These are phyloP conservation scores for Proisotoma minuta DNA, from an alignment of 2,888 invertebrate species.

Conservation along the genomic window DNA sequence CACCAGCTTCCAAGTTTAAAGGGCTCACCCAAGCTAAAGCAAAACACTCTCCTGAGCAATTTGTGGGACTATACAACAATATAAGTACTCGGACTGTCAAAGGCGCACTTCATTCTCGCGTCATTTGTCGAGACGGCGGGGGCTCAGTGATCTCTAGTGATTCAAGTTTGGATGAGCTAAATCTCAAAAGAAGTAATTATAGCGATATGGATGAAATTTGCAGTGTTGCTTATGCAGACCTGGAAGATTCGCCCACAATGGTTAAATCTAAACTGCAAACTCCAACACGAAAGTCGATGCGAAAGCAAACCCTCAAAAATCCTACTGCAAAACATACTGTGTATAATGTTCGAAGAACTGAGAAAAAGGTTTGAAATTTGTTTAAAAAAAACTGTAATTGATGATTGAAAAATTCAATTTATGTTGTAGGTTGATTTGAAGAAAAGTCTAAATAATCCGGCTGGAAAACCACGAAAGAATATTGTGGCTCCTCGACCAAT, in stretches of 20 bases:
- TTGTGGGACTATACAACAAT: not conserved
- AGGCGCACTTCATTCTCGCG: slow-evolving; percentile 32
- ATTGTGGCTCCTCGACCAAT: slow-evolving; percentile 4
- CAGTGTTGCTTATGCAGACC: not conserved
- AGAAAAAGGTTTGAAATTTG: too few species aligned
- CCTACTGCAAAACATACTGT: not conserved
- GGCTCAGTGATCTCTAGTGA: not conserved
- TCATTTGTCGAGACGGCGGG: not conserved
- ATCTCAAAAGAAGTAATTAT: not conserved
- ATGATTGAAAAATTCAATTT: too few species aligned
- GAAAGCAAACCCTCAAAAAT: not conserved
- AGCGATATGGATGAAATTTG: not conserved
- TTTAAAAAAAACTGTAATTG: too few species aligned
- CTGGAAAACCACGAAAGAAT: not conserved
- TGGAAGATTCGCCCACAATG: not conserved
- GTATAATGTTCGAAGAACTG: slow-evolving; percentile 7
- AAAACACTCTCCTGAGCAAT: not conserved
- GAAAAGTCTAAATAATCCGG: too few species aligned
- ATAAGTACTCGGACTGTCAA: slow-evolving; percentile 30
- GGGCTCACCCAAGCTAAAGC: not conserved
- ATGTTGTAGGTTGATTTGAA: too few species aligned
- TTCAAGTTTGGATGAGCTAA: not conserved
- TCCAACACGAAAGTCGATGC: too few species aligned
- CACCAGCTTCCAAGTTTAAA: not conserved
- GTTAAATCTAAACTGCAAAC: not conserved